Conservation (phyloP, 2,888 invertebrate genomes). For the Stramonita haemastoma region DNA sequence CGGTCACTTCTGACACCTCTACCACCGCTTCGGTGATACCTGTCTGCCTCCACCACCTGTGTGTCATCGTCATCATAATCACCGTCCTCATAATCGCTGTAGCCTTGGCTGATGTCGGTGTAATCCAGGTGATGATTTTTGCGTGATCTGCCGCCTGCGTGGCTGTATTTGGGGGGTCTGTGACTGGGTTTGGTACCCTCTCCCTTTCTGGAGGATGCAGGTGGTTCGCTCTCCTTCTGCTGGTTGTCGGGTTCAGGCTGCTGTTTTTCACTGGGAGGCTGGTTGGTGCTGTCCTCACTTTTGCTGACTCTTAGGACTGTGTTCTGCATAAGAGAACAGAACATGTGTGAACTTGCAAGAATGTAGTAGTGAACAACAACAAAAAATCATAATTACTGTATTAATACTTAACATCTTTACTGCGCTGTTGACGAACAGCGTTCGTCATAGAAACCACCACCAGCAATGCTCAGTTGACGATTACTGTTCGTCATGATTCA, state of each 20-base stretch:
- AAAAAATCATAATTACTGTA: too few species aligned
- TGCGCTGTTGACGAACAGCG: too few species aligned
- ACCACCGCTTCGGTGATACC: background rate
- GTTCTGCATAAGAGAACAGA: background rate
- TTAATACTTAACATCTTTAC: too few species aligned
- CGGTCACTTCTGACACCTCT: background rate
- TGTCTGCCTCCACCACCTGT: background rate
- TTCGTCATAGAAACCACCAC: too few species aligned
- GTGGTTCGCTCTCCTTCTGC: background rate
- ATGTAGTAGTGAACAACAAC: too few species aligned
- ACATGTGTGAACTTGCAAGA: background rate
- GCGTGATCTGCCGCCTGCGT: background rate
- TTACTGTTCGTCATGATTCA: too few species aligned
- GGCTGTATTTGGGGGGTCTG: background rate
- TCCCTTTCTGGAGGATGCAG: background rate
- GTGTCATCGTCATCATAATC: background rate
- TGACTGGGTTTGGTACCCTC: background rate
- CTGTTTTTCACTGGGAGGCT: background rate
- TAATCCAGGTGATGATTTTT: background rate
- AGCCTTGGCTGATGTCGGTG: background rate
- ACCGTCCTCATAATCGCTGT: constrained; percentile 11
- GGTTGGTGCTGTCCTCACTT: background rate
- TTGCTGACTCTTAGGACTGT: background rate
- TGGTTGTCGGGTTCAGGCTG: background rate
- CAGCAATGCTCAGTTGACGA: too few species aligned